Evolutionary conservation across 1,140 invertebrate species (phyloP), one percentile per base, ranked within the genome.

Genomic region (Argopecten irradians): DNA sequence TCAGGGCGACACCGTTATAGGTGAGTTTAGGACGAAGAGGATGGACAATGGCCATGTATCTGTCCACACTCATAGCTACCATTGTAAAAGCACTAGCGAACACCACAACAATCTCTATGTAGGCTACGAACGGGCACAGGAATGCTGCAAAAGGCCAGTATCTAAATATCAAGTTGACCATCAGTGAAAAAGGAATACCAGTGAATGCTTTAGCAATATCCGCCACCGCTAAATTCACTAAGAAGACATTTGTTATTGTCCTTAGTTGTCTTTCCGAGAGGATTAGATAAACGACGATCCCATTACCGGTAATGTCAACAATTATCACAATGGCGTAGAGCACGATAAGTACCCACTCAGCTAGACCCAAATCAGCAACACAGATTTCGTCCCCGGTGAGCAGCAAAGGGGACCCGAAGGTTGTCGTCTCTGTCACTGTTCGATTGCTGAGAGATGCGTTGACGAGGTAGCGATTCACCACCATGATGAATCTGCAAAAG

Each of bases 221-320:
- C 0, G 98, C 98, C 34, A 99, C 97, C 0, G 98, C 98, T 89
- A 99, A 95, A 93, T 99, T 99, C 3, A 99, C 97, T 83, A 99
- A 98, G 95, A 99, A 99, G 93, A 99, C 98, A 95, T 99, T 99
- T 84, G 98, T 99, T 2, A 99, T 98, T 0, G 98, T 98, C 83
- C 98, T 95, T 98, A 99, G 99, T 89, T 98, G 96, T 85, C 97
- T 97, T 95, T 95, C 95, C n/a, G 97, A 97, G 14, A 90, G 34
- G 32, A 90, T 88, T 13, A 90, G 85, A 28, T 88, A 90, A 34
- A 85, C 85, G 22, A 90, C 89, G 1, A 88, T 83, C 8, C 84
- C 84, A 22, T 90, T 90, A 19, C 89, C 89, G 32, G 88, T 83
- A 32, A 90, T 71, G 36, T 87, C 89, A 22, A 90, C 85, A 16